phyloP scores from a whole-genome alignment of 1,140 invertebrate genomes.

The Eupeodes corollae region DNA sequence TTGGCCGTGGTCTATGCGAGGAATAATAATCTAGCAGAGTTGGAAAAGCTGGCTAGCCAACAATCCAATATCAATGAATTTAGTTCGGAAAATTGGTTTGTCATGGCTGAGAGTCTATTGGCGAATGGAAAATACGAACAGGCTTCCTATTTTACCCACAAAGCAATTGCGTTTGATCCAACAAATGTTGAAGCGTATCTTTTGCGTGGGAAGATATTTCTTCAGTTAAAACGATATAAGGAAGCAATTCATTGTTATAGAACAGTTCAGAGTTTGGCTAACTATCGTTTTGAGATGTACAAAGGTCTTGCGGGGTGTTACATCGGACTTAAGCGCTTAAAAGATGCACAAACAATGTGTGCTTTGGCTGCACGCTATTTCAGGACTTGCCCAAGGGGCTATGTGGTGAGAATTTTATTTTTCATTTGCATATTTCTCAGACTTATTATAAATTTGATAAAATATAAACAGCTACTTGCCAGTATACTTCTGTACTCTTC shows the following conservation, averaged over 20 bases:
- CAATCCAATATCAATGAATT: conserved; percentile 38
- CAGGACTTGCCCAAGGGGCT: conserved; percentile 21
- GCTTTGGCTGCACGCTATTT: conserved; percentile 19
- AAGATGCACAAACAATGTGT: conserved; percentile 26
- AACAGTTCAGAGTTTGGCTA: conserved; percentile 49
- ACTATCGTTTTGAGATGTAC: conserved; percentile 37
- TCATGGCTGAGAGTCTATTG: conserved; percentile 50
- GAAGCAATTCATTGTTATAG: conserved; percentile 57
- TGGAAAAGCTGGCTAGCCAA: conserved; percentile 40
- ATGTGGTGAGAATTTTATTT: conserved; percentile 12
- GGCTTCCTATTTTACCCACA: conserved; percentile 49
- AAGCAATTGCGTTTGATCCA: conserved; percentile 41
- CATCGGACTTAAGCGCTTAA: conserved; percentile 15
- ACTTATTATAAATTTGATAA: background rate
- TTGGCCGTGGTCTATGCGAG: conserved; percentile 41
- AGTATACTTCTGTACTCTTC: conserved; percentile 14
- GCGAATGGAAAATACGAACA: conserved; percentile 43
- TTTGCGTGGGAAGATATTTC: conserved; percentile 53
- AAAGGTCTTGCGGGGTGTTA: conserved; percentile 26
- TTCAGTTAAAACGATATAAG: conserved; percentile 53
- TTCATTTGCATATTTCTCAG: background rate
- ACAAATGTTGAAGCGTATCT: conserved; percentile 57
- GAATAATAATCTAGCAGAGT: conserved; percentile 37
- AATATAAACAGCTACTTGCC: conserved; percentile 18
- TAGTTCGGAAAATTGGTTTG: conserved; percentile 49